Evolutionary conservation across 2,113 vertebrate genomes (phyloP).

Genomic region (Clinocottus analis): DNA sequence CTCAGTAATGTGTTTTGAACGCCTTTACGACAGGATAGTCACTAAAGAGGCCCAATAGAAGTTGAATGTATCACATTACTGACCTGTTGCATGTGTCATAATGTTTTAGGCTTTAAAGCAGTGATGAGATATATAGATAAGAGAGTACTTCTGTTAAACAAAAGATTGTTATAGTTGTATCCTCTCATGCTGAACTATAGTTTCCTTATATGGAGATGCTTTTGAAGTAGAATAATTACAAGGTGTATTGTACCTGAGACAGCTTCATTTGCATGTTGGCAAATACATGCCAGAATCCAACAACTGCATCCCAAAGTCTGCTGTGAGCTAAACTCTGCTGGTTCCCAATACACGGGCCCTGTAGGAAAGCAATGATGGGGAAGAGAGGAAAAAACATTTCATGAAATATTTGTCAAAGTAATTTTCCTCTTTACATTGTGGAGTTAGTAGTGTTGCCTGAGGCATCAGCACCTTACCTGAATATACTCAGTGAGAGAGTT

Average conservation of each 20-base stretch:
- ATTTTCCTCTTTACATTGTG: not conserved
- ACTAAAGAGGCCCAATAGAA: not conserved
- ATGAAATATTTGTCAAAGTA: not conserved
- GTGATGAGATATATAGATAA: not conserved
- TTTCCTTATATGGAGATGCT: not conserved
- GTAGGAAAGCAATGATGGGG: not conserved
- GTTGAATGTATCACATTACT: not conserved
- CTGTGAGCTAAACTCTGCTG: conserved; percentile 98
- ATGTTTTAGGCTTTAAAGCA: not conserved
- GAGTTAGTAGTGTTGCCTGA: not conserved
- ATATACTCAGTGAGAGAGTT: conserved; percentile 98
- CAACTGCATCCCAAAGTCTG: conserved; percentile 97
- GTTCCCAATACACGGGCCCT: conserved; percentile 98
- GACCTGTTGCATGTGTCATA: not conserved
- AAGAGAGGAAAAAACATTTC: not conserved
- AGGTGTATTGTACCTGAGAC: conserved; percentile 89
- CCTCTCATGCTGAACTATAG: not conserved
- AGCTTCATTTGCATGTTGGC: conserved; percentile 99
- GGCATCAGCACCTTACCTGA: conserved; percentile 69
- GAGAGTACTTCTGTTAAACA: not conserved
- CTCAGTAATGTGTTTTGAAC: not conserved
- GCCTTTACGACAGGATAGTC: not conserved
- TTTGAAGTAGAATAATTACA: not conserved
- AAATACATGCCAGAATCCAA: conserved; percentile 97
- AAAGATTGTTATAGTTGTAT: not conserved